Percentiles rank a stretch among this genome's conserved stretches.
phyloP scores from a whole-genome alignment of 30 jellyfish, hydroid and myxozoan species.

The Cassiopea andromeda region DNA sequence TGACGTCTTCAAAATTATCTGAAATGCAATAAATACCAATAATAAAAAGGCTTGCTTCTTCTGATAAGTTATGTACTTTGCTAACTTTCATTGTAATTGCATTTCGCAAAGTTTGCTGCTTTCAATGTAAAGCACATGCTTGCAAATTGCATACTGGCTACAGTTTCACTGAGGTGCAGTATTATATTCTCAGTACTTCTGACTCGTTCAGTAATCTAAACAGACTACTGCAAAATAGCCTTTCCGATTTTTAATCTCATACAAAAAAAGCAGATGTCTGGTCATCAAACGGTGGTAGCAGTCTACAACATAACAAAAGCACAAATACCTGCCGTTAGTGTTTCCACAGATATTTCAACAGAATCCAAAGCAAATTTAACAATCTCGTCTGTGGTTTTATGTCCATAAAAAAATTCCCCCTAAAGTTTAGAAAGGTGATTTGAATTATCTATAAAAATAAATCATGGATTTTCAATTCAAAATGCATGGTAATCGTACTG shows the following conservation, averaged over 20 bases:
- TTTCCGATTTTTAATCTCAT: too few species aligned
- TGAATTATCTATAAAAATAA: not conserved
- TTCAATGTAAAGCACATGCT: too few species aligned
- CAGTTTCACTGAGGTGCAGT: too few species aligned
- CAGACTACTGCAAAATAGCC: too few species aligned
- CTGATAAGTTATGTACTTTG: too few species aligned
- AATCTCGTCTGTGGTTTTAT: constrained; percentile 71
- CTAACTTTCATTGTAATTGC: too few species aligned
- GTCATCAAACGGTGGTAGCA: too few species aligned
- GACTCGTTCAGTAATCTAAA: too few species aligned
- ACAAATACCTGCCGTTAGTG: constrained; percentile 59
- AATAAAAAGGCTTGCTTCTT: too few species aligned
- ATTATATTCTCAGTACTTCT: too few species aligned
- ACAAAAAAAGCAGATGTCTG: not conserved
- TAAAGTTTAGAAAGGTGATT: not conserved
- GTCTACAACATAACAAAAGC: not conserved
- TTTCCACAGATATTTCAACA: constrained; percentile 62
- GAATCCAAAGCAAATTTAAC: constrained; percentile 66
- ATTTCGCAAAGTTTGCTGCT: too few species aligned
- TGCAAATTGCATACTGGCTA: too few species aligned
- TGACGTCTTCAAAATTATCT: constrained; percentile 42
- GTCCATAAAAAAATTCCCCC: constrained; percentile 87
- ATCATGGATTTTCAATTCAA: not conserved
- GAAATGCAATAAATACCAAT: not conserved
- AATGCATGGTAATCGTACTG: not conserved